A percentile compares a stretch with the other conserved stretches of the same genome.
These are phyloP conservation scores for Ethmia dodecea DNA, from an alignment of 2,888 invertebrate genomes.

Conservation along the genomic window DNA sequence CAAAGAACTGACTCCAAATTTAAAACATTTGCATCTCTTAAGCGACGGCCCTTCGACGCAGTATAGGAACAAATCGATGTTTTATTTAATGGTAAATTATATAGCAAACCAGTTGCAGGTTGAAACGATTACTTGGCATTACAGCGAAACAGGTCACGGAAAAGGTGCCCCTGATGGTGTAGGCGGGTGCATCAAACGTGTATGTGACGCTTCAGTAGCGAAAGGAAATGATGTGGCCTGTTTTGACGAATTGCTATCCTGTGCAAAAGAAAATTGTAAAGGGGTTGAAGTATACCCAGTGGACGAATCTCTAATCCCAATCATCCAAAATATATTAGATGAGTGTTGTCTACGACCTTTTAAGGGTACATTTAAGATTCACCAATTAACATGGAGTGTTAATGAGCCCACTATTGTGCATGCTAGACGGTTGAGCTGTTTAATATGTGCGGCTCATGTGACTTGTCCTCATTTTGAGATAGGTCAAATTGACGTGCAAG, in stretches of 20 bases:
- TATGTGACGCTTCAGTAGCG: background rate
- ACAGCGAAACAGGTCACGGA: slow-evolving; percentile 13
- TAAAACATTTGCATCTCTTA: slow-evolving; percentile 3
- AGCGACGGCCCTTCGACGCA: slow-evolving; percentile 14
- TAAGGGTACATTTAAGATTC: background rate
- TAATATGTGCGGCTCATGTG: background rate
- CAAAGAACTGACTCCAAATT: background rate
- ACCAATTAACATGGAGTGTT: background rate
- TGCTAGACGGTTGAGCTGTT: background rate
- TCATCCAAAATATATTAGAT: background rate
- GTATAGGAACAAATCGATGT: slow-evolving; percentile 16
- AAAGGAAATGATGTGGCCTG: background rate
- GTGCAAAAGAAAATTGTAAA: background rate
- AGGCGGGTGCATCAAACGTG: slow-evolving; percentile 13
- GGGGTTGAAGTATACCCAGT: background rate
- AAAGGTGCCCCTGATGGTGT: slow-evolving; percentile 18
- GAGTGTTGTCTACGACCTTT: background rate
- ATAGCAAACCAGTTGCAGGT: slow-evolving; percentile 2
- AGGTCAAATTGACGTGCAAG: too few relatives aligned
- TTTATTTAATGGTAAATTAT: slow-evolving; percentile 11
- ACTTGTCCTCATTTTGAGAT: background rate
- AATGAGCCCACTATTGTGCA: background rate
- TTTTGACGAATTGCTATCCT: background rate
- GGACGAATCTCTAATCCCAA: background rate
- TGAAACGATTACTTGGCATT: slow-evolving; percentile 12